A percentile compares a stretch with the other conserved stretches of the same genome.
Evolutionary conservation across 1,140 invertebrate genomes (phyloP).

Genomic region (Tetragnatha versicolor): DNA sequence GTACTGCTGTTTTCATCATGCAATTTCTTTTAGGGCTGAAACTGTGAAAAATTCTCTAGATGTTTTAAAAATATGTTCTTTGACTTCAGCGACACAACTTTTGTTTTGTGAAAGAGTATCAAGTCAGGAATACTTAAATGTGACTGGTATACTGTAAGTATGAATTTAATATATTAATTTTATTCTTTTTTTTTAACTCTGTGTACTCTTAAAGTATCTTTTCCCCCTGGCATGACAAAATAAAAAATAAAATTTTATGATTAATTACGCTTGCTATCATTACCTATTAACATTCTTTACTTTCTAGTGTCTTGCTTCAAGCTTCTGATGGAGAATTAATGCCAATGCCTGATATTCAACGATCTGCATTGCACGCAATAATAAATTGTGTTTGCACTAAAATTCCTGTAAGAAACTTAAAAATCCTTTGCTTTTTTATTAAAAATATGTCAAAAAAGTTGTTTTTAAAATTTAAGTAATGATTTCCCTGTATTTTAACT

Average conservation of each 20-base stretch:
- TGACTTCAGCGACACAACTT: constrained; percentile 86
- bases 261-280: no score
- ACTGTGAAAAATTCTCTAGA: constrained; percentile 89
- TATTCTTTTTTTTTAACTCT: constrained; percentile 10
- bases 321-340: constrained; percentile 90
- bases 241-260: no score
- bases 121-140: constrained; percentile 68
- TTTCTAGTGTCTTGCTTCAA: constrained; percentile 73
- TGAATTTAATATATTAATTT: not conserved
- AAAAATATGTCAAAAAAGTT: no score
- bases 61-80: constrained; percentile 86
- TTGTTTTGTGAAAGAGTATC: constrained; percentile 77
- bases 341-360: constrained; percentile 87
- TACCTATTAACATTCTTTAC: no score
- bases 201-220: no score
- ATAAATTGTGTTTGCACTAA: constrained; percentile 94
- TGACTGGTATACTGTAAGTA: constrained; percentile 69
- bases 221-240: no score
- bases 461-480: no score
- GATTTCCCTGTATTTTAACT: no score
- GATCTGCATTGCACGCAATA: constrained; percentile 84
- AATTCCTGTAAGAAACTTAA: constrained; percentile 66
- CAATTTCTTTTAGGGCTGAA: constrained; percentile 74
- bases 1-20: not conserved
- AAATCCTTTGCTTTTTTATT: no score